Evolutionary conservation across 2,113 vertebrate genomes (phyloP).

Genomic region (Donacobius atricapilla): DNA sequence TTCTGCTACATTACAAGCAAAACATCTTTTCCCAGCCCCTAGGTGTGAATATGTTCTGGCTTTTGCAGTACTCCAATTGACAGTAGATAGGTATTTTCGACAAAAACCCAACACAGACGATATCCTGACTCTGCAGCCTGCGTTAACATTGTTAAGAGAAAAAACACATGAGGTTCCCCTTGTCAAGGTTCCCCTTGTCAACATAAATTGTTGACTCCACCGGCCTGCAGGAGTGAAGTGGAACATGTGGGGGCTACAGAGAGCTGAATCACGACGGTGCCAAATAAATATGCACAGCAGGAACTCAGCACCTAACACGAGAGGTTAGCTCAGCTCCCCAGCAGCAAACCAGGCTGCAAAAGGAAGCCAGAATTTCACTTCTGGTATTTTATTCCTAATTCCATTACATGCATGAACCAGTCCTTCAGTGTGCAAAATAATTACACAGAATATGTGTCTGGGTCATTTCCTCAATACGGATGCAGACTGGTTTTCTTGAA

Average conservation of each 20-base stretch:
- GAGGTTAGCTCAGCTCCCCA: not conserved
- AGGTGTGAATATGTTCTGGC: not conserved
- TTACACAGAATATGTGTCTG: not conserved
- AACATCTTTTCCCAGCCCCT: not conserved
- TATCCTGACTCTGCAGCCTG: accelerated
- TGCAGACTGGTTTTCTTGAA: not conserved
- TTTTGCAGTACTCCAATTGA: not conserved
- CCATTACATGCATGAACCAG: not conserved
- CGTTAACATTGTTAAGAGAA: not conserved
- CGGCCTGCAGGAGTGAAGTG: not conserved
- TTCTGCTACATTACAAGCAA: not conserved
- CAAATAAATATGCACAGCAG: not conserved
- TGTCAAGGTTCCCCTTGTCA: not conserved
- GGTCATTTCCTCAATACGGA: not conserved
- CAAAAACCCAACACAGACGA: not conserved
- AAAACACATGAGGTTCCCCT: not conserved
- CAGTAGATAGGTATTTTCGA: not conserved
- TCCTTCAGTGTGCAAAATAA: not conserved
- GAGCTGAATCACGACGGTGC: not conserved
- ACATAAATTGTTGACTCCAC: not conserved
- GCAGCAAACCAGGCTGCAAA: not conserved
- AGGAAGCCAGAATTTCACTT: not conserved
- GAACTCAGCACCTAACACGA: accelerated
- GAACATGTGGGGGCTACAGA: not conserved
- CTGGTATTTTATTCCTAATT: not conserved